A percentile compares a stretch with the other conserved stretches of the same genome.
These are phyloP conservation scores for Melanerpes formicivorus DNA, from an alignment of 2,113 vertebrate genomes.

Conservation along the genomic window DNA sequence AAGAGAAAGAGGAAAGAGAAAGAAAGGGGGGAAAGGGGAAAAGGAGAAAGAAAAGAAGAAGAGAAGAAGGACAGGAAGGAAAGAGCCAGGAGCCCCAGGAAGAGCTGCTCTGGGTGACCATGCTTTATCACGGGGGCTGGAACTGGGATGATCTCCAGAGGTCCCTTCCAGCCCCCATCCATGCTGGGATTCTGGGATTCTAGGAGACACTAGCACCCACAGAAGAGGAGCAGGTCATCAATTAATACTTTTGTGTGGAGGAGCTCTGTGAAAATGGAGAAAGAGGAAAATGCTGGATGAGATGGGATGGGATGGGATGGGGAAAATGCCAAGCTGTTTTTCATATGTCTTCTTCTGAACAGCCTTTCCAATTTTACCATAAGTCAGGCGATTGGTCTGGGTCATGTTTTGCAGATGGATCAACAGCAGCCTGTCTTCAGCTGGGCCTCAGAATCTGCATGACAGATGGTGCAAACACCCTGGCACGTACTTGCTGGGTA, in stretches of 20 bases:
- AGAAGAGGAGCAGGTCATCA: neutral
- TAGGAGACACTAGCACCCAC: neutral
- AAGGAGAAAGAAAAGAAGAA: too few species aligned
- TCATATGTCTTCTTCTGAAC: neutral
- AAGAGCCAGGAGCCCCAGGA: too few species aligned
- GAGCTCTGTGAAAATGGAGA: neutral
- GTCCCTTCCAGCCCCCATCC: too few species aligned
- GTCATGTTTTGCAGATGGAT: slow-evolving; percentile 31
- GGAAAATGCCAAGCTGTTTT: neutral
- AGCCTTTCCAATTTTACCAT: neutral
- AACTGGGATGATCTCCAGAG: too few species aligned
- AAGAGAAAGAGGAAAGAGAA: too few species aligned
- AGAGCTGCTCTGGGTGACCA: too few species aligned
- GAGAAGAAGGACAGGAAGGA: too few species aligned
- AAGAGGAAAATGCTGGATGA: neutral
- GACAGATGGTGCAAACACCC: slow-evolving; percentile 52
- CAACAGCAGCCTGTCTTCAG: slow-evolving; percentile 43
- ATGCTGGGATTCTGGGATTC: neutral
- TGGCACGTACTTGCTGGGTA: slow-evolving; percentile 48
- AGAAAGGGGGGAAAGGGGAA: too few species aligned
- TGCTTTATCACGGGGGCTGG: too few species aligned
- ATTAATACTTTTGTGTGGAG: neutral
- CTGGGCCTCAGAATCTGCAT: slow-evolving; percentile 41
- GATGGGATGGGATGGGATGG: too few species aligned
- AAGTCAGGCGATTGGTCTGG: slow-evolving; percentile 36